Evolutionary conservation across 2,888 invertebrate genomes (phyloP).

Genomic region (Tipula vernalis): DNA sequence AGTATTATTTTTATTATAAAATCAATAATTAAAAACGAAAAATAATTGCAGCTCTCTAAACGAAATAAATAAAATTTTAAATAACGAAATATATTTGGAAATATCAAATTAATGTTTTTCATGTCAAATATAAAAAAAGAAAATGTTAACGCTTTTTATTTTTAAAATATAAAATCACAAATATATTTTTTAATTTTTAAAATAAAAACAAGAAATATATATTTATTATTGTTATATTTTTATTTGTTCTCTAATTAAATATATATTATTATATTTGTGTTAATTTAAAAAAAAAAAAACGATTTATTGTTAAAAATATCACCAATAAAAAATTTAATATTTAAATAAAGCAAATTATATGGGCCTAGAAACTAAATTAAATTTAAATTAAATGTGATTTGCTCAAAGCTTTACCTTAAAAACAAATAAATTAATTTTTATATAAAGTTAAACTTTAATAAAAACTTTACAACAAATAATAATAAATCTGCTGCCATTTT

Average conservation of each 20-base stretch:
- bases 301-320: not conserved
- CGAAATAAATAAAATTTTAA: not conserved
- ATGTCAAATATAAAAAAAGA: not conserved
- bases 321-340: not conserved
- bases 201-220: not conserved
- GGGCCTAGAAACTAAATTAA: not conserved
- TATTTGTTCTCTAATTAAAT: not conserved
- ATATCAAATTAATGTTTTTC: not conserved
- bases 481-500: not conserved
- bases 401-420: conserved; percentile 9
- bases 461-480: not conserved
- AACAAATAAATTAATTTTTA: not conserved
- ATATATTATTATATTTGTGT: not conserved
- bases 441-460: not conserved
- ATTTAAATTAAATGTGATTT: conserved; percentile 5
- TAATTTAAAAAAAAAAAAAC: not conserved
- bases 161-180: not conserved
- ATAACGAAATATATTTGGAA: not conserved
- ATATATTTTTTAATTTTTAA: not conserved
- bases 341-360: not conserved
- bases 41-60: not conserved
- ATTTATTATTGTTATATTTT: not conserved
- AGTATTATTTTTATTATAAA: not conserved
- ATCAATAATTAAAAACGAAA: not conserved
- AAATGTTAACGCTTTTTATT: not conserved